phyloP scores from a whole-genome alignment of 2,797 vertebrate genomes.

The Periparus ater region DNA sequence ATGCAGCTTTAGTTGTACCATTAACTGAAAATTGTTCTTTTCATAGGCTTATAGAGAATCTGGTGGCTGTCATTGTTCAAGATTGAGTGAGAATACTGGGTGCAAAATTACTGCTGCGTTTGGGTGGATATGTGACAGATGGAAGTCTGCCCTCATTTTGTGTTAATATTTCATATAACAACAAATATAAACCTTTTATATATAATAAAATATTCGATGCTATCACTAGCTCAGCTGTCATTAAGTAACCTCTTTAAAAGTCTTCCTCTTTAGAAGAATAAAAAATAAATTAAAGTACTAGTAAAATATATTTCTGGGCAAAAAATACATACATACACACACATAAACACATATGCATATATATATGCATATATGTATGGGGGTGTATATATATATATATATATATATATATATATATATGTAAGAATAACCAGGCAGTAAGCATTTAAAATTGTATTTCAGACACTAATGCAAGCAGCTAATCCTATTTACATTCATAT shows the following conservation, averaged over 20 bases:
- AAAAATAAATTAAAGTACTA: neutral
- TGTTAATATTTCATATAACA: conserved; percentile 37
- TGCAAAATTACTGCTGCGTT: conserved; percentile 5
- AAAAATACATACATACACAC: fast-evolving
- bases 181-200: conserved; percentile 36
- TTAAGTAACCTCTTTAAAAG: neutral
- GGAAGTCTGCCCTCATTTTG: neutral
- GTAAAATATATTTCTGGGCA: neutral
- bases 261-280: conserved; percentile 1
- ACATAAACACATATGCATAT: neutral
- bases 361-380: neutral
- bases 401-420: conserved; percentile 43
- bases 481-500: conserved; percentile 98
- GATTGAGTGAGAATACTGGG: conserved; percentile 20
- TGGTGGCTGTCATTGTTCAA: conserved; percentile 18
- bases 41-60: conserved; percentile 11
- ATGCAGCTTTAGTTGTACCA: conserved; percentile 53
- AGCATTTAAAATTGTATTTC: conserved; percentile 89
- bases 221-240: neutral
- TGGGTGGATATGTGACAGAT: neutral
- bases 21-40: conserved; percentile 58
- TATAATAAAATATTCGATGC: conserved; percentile 20
- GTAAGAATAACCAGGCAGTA: conserved; percentile 80
- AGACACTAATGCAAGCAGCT: conserved; percentile 86
- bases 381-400: neutral